A percentile compares a stretch with the other conserved stretches of the same genome.
phyloP scores from a whole-genome alignment of 2,888 invertebrate species.

The Mesodorylaimus sp. region DNA sequence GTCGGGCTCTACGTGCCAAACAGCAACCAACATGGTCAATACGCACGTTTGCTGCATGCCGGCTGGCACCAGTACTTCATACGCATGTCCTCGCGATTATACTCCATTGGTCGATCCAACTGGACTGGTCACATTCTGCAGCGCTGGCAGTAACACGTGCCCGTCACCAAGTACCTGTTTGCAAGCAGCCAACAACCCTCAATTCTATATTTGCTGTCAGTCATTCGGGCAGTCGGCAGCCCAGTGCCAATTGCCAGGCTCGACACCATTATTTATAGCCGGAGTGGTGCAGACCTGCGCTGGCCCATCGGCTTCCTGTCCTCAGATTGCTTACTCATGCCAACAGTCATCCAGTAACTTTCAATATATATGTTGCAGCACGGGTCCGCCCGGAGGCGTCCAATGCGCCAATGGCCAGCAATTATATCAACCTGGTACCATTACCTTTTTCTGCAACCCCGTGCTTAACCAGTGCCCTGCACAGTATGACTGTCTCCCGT shows the following conservation, averaged over 20 bases:
- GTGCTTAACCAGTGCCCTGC: slow-evolving; percentile 1
- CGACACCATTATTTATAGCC: background rate
- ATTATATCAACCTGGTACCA: background rate
- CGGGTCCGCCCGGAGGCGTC: background rate
- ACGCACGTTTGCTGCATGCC: background rate
- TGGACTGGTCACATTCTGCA: background rate
- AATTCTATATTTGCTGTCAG: slow-evolving; percentile 3
- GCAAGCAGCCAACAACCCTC: slow-evolving; percentile 2
- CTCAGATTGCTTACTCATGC: background rate
- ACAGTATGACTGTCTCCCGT: background rate
- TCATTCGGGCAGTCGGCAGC: too few species aligned
- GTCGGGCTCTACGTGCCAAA: background rate
- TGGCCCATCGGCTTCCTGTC: background rate
- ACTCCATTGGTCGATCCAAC: background rate
- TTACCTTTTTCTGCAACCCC: background rate
- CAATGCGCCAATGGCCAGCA: slow-evolving; percentile 4
- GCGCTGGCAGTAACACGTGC: background rate
- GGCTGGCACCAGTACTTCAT: background rate
- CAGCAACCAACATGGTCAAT: background rate
- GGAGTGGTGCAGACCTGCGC: background rate
- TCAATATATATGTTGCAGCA: background rate
- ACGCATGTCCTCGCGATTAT: background rate
- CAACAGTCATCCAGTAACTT: background rate
- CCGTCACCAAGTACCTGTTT: background rate
- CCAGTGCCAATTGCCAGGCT: too few species aligned